These are phyloP conservation scores for Odontophorus gujanensis DNA, from an alignment of 2,113 vertebrate genomes.

Conservation along the genomic window DNA sequence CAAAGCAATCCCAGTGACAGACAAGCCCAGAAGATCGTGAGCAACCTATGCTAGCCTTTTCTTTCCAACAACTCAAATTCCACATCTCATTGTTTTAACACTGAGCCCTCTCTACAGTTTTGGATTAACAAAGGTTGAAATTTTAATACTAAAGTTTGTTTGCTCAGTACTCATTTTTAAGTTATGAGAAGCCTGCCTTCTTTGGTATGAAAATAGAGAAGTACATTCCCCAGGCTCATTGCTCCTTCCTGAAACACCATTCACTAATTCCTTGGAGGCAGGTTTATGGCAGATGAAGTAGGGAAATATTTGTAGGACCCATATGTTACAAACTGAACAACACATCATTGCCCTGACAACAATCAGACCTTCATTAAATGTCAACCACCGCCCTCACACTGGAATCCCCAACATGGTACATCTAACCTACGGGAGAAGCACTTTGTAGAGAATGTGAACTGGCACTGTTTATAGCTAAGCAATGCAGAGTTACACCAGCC, in stretches of 20 bases:
- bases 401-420: not conserved
- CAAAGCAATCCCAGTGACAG: not conserved
- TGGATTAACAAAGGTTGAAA: not conserved
- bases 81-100: not conserved
- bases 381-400: not conserved
- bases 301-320: constrained; percentile 11
- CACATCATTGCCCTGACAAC: not conserved
- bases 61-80: not conserved
- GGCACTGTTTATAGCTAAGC: not conserved
- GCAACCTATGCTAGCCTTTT: not conserved
- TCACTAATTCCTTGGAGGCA: not conserved
- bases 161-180: constrained; percentile 2
- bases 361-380: not conserved
- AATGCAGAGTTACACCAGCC: not conserved
- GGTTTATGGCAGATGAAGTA: not conserved
- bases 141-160: constrained; percentile 29
- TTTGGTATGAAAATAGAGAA: constrained; percentile 28
- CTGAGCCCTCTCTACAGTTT: not conserved
- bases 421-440: not conserved
- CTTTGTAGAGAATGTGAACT: not conserved
- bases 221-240: constrained; percentile 25
- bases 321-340: not conserved
- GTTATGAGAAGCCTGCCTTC: constrained; percentile 22
- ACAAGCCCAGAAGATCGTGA: not conserved
- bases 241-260: constrained; percentile 23